Conservation (phyloP, 1,140 invertebrate species). For the Brachionus plicatilis region DNA sequence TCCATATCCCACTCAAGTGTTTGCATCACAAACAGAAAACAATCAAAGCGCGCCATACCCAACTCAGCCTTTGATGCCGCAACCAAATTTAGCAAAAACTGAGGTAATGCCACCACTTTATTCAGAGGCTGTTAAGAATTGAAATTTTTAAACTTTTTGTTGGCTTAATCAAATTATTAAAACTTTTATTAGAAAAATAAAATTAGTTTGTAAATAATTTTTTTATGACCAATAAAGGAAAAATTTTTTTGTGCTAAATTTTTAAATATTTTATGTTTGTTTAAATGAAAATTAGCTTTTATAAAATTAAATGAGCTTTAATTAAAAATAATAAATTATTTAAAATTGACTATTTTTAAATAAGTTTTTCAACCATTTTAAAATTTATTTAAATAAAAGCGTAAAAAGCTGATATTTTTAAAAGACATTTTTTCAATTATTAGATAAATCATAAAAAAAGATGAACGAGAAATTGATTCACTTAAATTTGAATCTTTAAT, state of each 20-base stretch:
- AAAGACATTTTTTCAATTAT: too few relatives aligned
- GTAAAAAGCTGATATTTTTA: too few relatives aligned
- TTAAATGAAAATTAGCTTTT: background rate
- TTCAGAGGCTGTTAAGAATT: slow-evolving; percentile 9
- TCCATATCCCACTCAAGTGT: background rate
- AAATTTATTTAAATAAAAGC: too few relatives aligned
- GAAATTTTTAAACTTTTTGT: background rate
- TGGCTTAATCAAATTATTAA: background rate
- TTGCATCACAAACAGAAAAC: background rate
- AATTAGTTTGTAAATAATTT: background rate
- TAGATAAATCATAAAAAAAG: too few relatives aligned
- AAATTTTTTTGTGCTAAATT: background rate
- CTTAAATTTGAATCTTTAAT: too few relatives aligned
- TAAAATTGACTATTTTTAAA: too few relatives aligned
- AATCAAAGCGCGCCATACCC: background rate
- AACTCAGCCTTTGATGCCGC: background rate
- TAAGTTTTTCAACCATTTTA: too few relatives aligned
- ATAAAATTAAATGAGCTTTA: too few relatives aligned
- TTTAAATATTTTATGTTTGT: background rate
- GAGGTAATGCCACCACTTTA: background rate
- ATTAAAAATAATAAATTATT: too few relatives aligned
- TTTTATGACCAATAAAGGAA: background rate
- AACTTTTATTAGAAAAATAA: background rate
- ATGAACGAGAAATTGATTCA: too few relatives aligned
- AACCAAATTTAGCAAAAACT: background rate